phyloP scores from a whole-genome alignment of 92 coral and sea anemone genomes.

The Epizoanthus scotinus region DNA sequence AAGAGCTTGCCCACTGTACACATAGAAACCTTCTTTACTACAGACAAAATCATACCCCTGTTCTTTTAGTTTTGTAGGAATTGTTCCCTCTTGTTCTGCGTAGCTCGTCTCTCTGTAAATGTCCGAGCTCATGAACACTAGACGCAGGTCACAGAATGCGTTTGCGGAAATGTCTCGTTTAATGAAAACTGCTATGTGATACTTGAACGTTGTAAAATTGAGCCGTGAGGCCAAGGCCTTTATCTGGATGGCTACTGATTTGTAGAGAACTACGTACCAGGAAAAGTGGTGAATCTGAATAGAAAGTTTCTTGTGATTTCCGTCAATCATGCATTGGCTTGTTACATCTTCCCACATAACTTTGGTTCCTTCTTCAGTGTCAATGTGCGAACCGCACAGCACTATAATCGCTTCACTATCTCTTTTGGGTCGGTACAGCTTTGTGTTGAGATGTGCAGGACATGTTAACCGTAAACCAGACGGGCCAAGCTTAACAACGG shows the following conservation, averaged over 20 bases:
- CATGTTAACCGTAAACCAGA: background rate
- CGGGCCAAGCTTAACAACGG: conserved; percentile 4
- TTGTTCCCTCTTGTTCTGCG: too few species aligned
- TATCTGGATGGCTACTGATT: background rate
- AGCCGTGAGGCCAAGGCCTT: background rate
- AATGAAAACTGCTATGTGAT: background rate
- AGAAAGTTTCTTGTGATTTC: background rate
- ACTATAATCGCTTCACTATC: background rate
- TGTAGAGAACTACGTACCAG: background rate
- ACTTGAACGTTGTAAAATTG: background rate
- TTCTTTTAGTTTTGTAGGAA: background rate
- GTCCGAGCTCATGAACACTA: conserved; percentile 7
- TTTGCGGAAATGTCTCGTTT: background rate
- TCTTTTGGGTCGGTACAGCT: conserved; percentile 2
- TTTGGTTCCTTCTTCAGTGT: background rate
- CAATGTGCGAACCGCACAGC: background rate
- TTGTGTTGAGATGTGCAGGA: background rate
- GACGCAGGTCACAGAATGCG: background rate
- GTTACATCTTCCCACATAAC: background rate
- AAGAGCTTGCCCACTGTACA: background rate
- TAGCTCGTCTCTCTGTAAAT: conserved; percentile 12
- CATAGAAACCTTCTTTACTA: background rate
- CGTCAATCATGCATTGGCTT: background rate
- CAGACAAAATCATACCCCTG: background rate
- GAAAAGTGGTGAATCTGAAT: background rate